Base-by-base conservation (phyloP, 2,113 vertebrate species). In the Corythoichthys haematopterus region DNA sequence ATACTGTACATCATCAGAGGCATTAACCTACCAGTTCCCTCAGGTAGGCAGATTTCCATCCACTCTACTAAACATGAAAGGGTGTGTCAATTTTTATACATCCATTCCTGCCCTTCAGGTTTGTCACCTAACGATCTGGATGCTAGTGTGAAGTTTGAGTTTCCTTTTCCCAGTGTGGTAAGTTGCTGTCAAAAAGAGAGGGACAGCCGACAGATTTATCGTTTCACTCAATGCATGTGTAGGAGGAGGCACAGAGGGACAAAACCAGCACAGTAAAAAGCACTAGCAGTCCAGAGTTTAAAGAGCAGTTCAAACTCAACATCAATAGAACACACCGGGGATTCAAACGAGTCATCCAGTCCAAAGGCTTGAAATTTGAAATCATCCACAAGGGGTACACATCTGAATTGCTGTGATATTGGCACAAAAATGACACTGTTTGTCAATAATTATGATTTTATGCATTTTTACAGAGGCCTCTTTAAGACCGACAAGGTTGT, bases 301-400 rank as follows among this genome's bases (percentile, higher is more conserved):
- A 91, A 76, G 94, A 95, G 36, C 88, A 93, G 67, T 98, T 98
- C 82, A 96, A 92, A 68, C 90, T 97, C 14, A 89, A 83, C 76
- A 93, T 97, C 58, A 94, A 90, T 85, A 92, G 96, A 0, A 45
- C 80, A 6, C 93, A 95, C 78, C 82, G 95, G 1, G 93, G 90
- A 51, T 94, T 97, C 65, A 93, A 93, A 65, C 88, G 96, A 40
- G 90, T 94, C 15, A 76, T 96, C 6, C 95, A 95, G 70, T 90
- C 92, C 70, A 96, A 96, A 64, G 94, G 95, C 76, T 90, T 98
- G 85, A 97, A 95, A 86, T 94, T 98, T n/a, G 95, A 97, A 80
- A 83, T 97, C 69, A 51, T 94, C 46, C 94, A 96, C 80, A 96
- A 95, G 71, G 95, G 95, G 95, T 97, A 80, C 87, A 65, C 40